A percentile compares a stretch with the other conserved stretches of the same genome.
These are phyloP conservation scores for Gryllus longicercus DNA, from an alignment of 2,888 invertebrate species.

Conservation along the genomic window DNA sequence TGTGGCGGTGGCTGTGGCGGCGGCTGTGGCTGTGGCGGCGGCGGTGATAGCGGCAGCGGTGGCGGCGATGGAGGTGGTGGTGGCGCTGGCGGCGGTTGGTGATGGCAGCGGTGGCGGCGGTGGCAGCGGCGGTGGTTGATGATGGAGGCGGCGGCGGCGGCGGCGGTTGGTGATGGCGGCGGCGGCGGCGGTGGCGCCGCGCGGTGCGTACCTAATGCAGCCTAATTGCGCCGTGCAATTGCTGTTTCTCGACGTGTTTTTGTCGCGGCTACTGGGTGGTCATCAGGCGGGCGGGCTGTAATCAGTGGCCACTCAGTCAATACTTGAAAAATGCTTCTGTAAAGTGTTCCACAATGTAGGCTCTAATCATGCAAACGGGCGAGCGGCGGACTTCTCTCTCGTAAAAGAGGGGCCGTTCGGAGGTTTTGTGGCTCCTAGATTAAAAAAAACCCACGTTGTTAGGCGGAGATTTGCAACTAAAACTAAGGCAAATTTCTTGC, in stretches of 20 bases:
- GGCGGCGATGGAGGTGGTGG: constrained; percentile 32
- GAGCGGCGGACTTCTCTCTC: no score
- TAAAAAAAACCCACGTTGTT: no score
- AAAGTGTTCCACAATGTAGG: background rate
- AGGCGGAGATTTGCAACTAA: no score
- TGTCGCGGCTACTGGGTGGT: constrained; percentile 1
- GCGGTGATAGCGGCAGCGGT: no score
- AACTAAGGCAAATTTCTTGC: no score
- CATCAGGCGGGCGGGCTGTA: background rate
- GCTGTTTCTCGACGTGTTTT: background rate
- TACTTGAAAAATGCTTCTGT: background rate
- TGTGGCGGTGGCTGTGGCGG: constrained; percentile 55
- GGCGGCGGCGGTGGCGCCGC: background rate
- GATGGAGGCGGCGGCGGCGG: constrained; percentile 61
- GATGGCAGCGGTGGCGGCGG: no score
- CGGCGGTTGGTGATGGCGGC: constrained; percentile 82
- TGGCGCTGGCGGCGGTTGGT: constrained; percentile 31
- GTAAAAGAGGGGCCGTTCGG: no score
- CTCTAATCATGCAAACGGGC: no score
- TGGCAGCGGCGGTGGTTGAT: background rate
- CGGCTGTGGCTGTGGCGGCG: constrained; percentile 19
- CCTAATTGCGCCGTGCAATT: background rate
- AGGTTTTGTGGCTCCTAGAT: no score
- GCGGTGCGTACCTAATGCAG: constrained; percentile 19
- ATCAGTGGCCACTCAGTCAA: background rate